Conservation (phyloP, 1,140 invertebrate genomes). For the Lysiphlebus fabarum region DNA sequence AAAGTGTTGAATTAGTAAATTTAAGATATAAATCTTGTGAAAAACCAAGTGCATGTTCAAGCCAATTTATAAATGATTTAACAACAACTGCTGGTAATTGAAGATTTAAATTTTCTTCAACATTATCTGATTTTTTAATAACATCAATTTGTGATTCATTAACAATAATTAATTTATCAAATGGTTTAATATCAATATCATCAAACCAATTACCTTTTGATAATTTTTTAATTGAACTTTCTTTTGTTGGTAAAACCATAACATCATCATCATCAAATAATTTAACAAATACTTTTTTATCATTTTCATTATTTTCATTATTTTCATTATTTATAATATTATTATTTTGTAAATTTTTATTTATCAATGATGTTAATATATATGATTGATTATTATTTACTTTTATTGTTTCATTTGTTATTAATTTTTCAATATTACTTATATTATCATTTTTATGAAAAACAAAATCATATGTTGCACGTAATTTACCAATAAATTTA, state of each 20-base stretch:
- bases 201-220: conserved; percentile 30
- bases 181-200: conserved; percentile 28
- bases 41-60: conserved; percentile 33
- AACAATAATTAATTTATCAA: conserved; percentile 31
- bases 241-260: conserved; percentile 7
- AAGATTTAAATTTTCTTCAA: conserved; percentile 29
- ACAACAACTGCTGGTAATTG: conserved; percentile 30
- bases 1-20: conserved; percentile 21
- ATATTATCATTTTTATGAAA: conserved; percentile 39
- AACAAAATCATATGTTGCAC: conserved; percentile 42
- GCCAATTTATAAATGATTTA: conserved; percentile 38
- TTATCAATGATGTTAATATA: conserved; percentile 21
- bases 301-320: not conserved
- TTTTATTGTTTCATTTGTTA: conserved; percentile 19
- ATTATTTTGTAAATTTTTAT: not conserved
- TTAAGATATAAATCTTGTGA: conserved; percentile 35
- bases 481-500: conserved; percentile 42
- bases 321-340: not conserved
- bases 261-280: conserved; percentile 19
- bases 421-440: conserved; percentile 37
- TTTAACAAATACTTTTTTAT: conserved; percentile 14
- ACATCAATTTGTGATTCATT: conserved; percentile 29
- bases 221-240: conserved; percentile 17
- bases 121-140: conserved; percentile 16
- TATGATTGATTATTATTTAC: conserved; percentile 3